A percentile compares a stretch with the other conserved stretches of the same genome.
phyloP scores from a whole-genome alignment of 2,113 vertebrate species.

The Dasyornis broadbenti region DNA sequence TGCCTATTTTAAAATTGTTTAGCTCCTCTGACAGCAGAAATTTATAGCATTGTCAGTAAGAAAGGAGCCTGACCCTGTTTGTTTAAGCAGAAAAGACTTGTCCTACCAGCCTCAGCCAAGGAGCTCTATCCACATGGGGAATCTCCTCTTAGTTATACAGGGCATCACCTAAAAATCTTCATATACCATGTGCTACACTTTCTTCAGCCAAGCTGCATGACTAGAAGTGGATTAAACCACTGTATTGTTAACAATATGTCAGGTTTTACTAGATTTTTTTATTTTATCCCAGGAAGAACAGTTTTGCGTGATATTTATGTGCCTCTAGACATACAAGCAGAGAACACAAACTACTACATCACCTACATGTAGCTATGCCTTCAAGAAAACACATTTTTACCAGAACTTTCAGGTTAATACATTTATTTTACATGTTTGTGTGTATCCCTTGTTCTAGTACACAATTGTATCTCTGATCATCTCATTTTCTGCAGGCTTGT shows the following conservation, averaged over 20 bases:
- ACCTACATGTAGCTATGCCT: neutral
- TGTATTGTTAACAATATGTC: rapidly evolving
- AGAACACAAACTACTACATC: neutral
- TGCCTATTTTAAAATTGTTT: neutral
- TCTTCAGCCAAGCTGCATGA: neutral
- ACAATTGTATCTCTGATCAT: neutral
- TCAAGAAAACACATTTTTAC: neutral
- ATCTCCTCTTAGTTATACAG: neutral
- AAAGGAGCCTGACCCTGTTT: neutral
- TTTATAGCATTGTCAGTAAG: neutral
- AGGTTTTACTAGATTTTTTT: neutral
- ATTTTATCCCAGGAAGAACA: neutral
- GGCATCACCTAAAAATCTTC: neutral
- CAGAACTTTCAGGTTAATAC: neutral
- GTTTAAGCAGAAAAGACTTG: neutral
- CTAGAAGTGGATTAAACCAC: neutral
- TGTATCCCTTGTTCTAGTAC: neutral
- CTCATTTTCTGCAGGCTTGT: neutral
- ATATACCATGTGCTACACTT: neutral
- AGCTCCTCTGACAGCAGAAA: neutral
- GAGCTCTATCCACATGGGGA: neutral
- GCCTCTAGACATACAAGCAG: neutral
- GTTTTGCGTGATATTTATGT: neutral
- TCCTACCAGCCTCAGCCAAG: neutral
- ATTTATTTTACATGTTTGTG: neutral